Evolutionary conservation across 2,888 invertebrate species (phyloP).

Genomic region (Nudaria mundana): DNA sequence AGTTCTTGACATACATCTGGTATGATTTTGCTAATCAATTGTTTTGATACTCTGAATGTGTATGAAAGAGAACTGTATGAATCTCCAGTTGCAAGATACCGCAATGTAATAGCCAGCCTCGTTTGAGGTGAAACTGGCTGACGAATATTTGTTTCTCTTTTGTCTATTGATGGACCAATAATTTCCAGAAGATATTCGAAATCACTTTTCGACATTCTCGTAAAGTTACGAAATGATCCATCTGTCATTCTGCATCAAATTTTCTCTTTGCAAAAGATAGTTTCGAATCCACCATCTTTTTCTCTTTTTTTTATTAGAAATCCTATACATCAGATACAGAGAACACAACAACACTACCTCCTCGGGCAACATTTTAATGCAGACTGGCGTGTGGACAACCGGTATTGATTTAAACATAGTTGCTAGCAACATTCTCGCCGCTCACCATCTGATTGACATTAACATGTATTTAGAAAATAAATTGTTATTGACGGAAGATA

Average conservation of each 20-base stretch:
- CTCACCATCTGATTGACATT: no score
- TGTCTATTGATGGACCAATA: slow-evolving; percentile 26
- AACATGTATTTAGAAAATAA: no score
- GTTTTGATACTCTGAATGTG: slow-evolving; percentile 14
- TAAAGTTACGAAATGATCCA: slow-evolving; percentile 30
- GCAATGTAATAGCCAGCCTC: slow-evolving; percentile 17
- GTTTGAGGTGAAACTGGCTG: slow-evolving; percentile 27
- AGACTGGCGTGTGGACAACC: slow-evolving; percentile 9
- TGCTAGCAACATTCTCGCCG: slow-evolving; percentile 10
- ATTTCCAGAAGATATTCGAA: slow-evolving; percentile 27
- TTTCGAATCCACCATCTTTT: no score
- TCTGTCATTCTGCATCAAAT: no score
- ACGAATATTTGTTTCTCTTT: slow-evolving; percentile 25
- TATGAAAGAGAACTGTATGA: slow-evolving; percentile 5
- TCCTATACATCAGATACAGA: slow-evolving; percentile 10
- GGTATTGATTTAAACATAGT: slow-evolving; percentile 10
- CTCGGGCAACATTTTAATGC: slow-evolving; percentile 12
- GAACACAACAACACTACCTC: slow-evolving; percentile 13
- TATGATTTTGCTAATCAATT: slow-evolving; percentile 13
- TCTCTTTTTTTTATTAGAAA: no score
- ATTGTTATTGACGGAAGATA: no score
- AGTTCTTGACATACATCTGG: slow-evolving; percentile 14
- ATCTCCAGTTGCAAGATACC: slow-evolving; percentile 8
- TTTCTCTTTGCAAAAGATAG: no score
- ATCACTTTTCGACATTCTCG: slow-evolving; percentile 31